Conservation (phyloP, 1,140 invertebrate species). For the Phthorimaea operculella region DNA sequence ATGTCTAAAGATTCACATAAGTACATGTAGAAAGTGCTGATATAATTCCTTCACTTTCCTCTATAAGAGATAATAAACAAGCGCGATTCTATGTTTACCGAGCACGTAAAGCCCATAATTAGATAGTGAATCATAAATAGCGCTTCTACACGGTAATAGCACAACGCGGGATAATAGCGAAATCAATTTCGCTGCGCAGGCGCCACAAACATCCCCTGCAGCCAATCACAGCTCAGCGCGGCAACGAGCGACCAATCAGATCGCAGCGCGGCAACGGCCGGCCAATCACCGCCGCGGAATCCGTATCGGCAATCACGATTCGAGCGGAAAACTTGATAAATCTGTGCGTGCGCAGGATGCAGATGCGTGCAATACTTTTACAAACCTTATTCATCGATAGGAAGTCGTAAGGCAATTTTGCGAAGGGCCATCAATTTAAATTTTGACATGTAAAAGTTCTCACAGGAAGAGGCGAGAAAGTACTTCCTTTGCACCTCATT, state of each 20-base stretch:
- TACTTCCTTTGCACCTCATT: too few relatives aligned
- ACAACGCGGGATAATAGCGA: not conserved
- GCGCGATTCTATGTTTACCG: not conserved
- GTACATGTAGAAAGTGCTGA: too few relatives aligned
- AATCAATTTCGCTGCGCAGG: constrained; percentile 2
- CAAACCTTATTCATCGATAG: not conserved
- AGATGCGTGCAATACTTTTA: constrained; percentile 6
- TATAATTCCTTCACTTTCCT: too few relatives aligned
- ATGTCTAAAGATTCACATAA: too few relatives aligned
- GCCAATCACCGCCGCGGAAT: not conserved
- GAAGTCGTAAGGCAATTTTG: too few relatives aligned
- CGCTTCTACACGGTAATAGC: not conserved
- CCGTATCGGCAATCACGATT: constrained; percentile 1
- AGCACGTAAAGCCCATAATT: constrained; percentile 3
- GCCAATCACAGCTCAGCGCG: not conserved
- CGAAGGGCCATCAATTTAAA: too few relatives aligned
- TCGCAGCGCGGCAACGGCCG: not conserved
- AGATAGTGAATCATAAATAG: not conserved
- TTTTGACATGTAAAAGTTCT: too few relatives aligned
- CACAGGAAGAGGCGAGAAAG: too few relatives aligned
- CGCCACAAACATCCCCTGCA: too few relatives aligned
- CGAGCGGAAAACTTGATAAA: constrained; percentile 4
- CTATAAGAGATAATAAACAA: not conserved
- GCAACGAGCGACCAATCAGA: too few relatives aligned
- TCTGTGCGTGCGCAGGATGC: constrained; percentile 4